These are phyloP conservation scores for Hypotaenidia philippensis DNA, from an alignment of 2,797 vertebrate species.

Conservation along the genomic window DNA sequence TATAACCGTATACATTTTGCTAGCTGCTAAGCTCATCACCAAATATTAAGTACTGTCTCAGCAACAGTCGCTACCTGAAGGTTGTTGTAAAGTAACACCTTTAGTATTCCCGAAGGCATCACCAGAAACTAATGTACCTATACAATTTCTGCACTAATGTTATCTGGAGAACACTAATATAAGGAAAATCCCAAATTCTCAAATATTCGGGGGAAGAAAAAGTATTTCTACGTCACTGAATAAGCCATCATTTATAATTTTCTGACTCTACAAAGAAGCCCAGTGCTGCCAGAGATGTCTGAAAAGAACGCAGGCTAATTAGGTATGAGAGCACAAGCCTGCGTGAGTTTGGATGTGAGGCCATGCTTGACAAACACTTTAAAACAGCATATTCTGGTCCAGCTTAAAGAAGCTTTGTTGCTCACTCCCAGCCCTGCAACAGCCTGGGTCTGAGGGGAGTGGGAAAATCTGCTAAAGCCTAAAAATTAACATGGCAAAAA, in stretches of 20 bases:
- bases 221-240: not conserved
- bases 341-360: not conserved
- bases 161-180: not conserved
- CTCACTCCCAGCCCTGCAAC: not conserved
- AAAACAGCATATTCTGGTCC: not conserved
- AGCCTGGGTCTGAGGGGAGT: fast-evolving
- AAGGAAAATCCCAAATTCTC: not conserved
- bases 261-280: not conserved
- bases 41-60: not conserved
- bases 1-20: not conserved
- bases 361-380: not conserved
- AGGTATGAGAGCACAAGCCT: not conserved
- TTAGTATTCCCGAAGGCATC: not conserved
- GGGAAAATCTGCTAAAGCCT: not conserved
- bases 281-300: not conserved
- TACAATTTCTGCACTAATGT: not conserved
- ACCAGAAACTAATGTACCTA: not conserved
- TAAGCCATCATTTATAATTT: not conserved
- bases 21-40: not conserved
- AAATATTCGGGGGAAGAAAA: not conserved
- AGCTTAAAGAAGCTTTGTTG: not conserved
- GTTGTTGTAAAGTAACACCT: not conserved
- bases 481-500: not conserved
- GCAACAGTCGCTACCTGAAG: not conserved
- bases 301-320: not conserved